phyloP scores from a whole-genome alignment of 37 sponge, comb jelly and placozoan species.

The Petrosia ficiformis region DNA sequence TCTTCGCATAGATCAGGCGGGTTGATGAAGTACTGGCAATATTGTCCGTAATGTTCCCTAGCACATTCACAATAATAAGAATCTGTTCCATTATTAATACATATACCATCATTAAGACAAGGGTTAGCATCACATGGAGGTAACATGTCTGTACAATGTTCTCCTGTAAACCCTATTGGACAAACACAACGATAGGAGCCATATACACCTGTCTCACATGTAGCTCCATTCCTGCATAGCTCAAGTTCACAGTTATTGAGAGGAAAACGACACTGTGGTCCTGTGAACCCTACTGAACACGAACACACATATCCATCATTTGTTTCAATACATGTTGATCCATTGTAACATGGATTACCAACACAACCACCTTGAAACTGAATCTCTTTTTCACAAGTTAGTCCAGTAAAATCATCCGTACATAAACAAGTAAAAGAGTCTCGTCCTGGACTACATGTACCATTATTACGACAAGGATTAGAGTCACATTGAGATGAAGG shows the following conservation, averaged over 20 bases:
- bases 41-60: conserved; percentile 22
- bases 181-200: conserved; percentile 61
- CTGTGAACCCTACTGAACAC: conserved; percentile 70
- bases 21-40: conserved; percentile 36
- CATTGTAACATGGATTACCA: conserved; percentile 71
- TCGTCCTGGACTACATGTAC: conserved; percentile 40
- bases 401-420: conserved; percentile 35
- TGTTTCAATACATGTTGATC: conserved; percentile 47
- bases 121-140: conserved; percentile 34
- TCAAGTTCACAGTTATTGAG: conserved; percentile 69
- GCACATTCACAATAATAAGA: conserved; percentile 54
- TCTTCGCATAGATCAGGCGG: conserved; percentile 47
- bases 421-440: conserved; percentile 57
- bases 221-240: conserved; percentile 65
- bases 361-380: conserved; percentile 39
- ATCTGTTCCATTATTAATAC: conserved; percentile 17
- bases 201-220: conserved; percentile 58
- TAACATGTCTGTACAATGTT: conserved; percentile 36
- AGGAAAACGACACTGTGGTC: conserved; percentile 65
- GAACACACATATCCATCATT: conserved; percentile 25
- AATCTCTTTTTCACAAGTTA: conserved; percentile 13
- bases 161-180: conserved; percentile 40
- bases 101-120: conserved; percentile 73
- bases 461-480: conserved; percentile 54
- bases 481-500: conserved; percentile 18